Evolutionary conservation across 2,888 invertebrate species (phyloP).

Genomic region (Aproaerema taeniolella): DNA sequence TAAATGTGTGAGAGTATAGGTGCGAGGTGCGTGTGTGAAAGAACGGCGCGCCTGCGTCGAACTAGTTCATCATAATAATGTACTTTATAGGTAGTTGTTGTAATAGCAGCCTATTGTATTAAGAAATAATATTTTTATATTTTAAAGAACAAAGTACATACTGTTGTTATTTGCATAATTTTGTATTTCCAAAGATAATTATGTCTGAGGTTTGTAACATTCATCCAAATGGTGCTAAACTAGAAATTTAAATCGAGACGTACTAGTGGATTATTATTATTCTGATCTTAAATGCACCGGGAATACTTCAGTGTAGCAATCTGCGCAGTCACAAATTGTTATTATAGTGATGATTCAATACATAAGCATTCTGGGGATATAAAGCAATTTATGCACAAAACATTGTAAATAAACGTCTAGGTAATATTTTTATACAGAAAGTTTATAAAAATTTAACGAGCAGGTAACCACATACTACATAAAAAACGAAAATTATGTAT

Average conservation of each 20-base stretch:
- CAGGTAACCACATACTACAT: neutral
- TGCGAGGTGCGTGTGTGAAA: slow-evolving; percentile 12
- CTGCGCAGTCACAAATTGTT: slow-evolving; percentile 26
- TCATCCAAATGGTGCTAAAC: slow-evolving; percentile 68
- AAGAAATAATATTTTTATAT: slow-evolving; percentile 73
- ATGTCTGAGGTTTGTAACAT: slow-evolving; percentile 41
- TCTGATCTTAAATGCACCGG: slow-evolving; percentile 23
- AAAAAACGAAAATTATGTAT: neutral
- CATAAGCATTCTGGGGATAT: slow-evolving; percentile 14
- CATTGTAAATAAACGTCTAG: neutral
- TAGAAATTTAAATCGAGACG: slow-evolving; percentile 31
- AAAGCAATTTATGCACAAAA: slow-evolving; percentile 19
- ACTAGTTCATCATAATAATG: slow-evolving; percentile 23
- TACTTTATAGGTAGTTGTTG: no score
- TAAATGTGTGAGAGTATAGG: slow-evolving; percentile 21
- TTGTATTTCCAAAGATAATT: slow-evolving; percentile 55
- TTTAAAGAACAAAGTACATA: slow-evolving; percentile 64
- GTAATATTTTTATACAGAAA: slow-evolving; percentile 18
- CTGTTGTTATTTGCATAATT: slow-evolving; percentile 58
- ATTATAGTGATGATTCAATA: slow-evolving; percentile 5
- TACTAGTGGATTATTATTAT: slow-evolving; percentile 22
- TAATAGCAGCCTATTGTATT: slow-evolving; percentile 48
- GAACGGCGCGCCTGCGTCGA: slow-evolving; percentile 13
- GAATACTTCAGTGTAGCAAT: slow-evolving; percentile 22
- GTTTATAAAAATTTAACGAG: neutral